phyloP scores from a whole-genome alignment of 1,140 invertebrate species.

The Macrobrachium rosenbergii region DNA sequence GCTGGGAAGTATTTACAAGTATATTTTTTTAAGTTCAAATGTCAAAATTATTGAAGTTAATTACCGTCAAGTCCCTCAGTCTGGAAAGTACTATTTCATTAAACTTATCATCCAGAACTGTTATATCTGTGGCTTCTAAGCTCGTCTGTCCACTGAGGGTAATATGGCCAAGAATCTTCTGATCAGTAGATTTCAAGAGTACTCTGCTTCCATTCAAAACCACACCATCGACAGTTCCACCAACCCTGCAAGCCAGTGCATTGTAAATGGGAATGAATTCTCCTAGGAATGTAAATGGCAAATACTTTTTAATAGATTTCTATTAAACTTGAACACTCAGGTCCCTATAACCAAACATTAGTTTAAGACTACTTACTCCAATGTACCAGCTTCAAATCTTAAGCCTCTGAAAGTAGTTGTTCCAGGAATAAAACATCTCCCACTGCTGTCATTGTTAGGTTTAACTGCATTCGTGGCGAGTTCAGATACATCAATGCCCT shows the following conservation, averaged over 20 bases:
- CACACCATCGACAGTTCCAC: constrained; percentile 33
- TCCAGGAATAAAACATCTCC: background rate
- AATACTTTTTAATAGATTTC: too few species aligned
- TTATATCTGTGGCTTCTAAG: background rate
- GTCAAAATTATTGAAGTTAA: background rate
- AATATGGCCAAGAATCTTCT: constrained; percentile 11
- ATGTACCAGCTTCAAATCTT: background rate
- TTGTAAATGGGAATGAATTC: background rate
- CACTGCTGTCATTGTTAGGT: background rate
- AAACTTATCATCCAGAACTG: constrained; percentile 23
- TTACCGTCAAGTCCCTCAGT: constrained; percentile 14
- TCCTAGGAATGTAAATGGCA: background rate
- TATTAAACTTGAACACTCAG: background rate
- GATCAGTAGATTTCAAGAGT: background rate
- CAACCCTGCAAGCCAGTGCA: constrained; percentile 9
- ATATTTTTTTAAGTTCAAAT: too few species aligned
- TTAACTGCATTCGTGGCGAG: background rate
- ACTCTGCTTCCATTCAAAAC: background rate
- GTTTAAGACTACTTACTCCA: constrained; percentile 9
- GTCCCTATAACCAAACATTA: background rate
- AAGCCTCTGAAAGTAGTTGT: constrained; percentile 26
- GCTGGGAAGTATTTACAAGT: too few species aligned
- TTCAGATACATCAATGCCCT: constrained; percentile 41
- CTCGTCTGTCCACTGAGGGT: background rate
- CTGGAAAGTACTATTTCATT: constrained; percentile 9